These are phyloP conservation scores for Heloderma charlesbogerti DNA, from an alignment of 2,113 vertebrate genomes.

Conservation along the genomic window DNA sequence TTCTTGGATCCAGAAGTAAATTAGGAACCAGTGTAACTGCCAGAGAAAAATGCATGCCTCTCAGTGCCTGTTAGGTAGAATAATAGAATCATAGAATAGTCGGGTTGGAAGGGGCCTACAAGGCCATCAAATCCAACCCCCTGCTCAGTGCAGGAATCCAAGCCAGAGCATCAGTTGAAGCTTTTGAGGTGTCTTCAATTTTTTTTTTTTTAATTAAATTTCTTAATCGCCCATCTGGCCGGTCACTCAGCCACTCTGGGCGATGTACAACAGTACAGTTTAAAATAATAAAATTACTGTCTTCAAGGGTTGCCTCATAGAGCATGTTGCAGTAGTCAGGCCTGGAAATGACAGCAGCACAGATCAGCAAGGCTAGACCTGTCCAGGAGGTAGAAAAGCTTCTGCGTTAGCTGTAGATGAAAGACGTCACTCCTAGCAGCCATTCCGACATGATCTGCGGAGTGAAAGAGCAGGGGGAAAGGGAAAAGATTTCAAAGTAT, in stretches of 20 bases:
- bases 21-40: too few species aligned
- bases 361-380: not conserved
- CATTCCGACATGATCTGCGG: not conserved
- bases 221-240: too few species aligned
- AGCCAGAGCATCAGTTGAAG: not conserved
- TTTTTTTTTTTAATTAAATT: too few species aligned
- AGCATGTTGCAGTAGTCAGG: not conserved
- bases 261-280: too few species aligned
- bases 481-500: not conserved
- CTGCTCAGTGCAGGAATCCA: too few species aligned
- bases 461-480: not conserved
- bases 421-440: not conserved
- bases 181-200: not conserved
- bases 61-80: not conserved
- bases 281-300: too few species aligned
- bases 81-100: too few species aligned
- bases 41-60: not conserved
- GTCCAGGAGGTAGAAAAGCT: not conserved
- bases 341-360: not conserved
- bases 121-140: too few species aligned
- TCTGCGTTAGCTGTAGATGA: not conserved
- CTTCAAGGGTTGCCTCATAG: not conserved
- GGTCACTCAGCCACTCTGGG: too few species aligned
- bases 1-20: too few species aligned
- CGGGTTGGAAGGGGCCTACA: too few species aligned